Conservation (phyloP, 2,888 invertebrate species). For the Parochlus steinenii region DNA sequence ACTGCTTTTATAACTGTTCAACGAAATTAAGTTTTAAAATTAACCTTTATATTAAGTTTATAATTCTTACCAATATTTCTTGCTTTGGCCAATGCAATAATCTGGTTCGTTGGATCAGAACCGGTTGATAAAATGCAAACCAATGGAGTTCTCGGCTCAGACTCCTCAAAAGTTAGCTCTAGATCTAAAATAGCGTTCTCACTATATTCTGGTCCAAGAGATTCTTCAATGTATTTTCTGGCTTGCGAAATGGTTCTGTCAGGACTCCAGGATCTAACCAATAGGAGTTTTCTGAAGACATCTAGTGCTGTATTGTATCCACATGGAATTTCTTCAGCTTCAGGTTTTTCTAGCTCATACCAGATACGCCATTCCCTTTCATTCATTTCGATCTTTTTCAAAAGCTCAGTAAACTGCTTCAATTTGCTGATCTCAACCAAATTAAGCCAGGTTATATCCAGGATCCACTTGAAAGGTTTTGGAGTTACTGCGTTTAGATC, state of each 20-base stretch:
- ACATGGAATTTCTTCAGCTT: conserved; percentile 79
- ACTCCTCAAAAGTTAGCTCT: conserved; percentile 79
- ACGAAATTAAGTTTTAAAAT: conserved; percentile 1
- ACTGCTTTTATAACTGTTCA: conserved; percentile 57
- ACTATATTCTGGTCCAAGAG: conserved; percentile 71
- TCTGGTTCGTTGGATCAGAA: conserved; percentile 92
- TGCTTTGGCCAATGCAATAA: conserved; percentile 68
- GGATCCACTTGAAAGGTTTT: conserved; percentile 88
- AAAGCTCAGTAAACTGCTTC: conserved; percentile 58
- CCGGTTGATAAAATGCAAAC: conserved; percentile 89
- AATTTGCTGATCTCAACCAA: conserved; percentile 83
- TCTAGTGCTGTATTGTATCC: conserved; percentile 74
- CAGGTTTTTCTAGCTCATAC: conserved; percentile 88
- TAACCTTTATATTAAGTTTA: conserved; percentile 5
- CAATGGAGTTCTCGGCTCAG: conserved; percentile 72
- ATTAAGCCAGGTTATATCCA: conserved; percentile 93
- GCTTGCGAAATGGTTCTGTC: conserved; percentile 90
- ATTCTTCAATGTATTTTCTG: conserved; percentile 75
- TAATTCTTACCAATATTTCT: conserved; percentile 58
- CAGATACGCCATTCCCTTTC: conserved; percentile 80
- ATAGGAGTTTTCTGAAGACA: conserved; percentile 71
- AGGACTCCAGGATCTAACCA: conserved; percentile 88
- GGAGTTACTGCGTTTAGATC: conserved; percentile 84
- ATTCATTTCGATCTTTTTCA: conserved; percentile 65
- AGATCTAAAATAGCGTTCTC: conserved; percentile 85